Evolutionary conservation across 2,888 invertebrate genomes (phyloP).

Genomic region (Cinara cedri): DNA sequence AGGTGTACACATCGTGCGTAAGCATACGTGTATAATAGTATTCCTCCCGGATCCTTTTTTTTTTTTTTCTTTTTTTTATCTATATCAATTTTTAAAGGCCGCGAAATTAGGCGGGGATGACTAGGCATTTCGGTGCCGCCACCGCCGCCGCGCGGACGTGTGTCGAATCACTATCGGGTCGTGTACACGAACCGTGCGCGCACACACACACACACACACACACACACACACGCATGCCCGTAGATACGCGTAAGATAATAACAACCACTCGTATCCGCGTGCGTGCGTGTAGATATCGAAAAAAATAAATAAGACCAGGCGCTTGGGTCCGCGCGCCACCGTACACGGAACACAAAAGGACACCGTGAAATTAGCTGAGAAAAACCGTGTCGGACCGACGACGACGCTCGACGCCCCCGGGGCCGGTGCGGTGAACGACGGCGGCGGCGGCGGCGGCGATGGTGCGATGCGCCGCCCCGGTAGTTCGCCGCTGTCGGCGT

Average conservation of each 20-base stretch:
- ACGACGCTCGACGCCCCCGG: slow-evolving; percentile 7
- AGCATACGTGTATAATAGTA: no score
- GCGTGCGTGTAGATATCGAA: not conserved
- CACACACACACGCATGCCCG: no score
- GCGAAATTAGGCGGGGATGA: slow-evolving; percentile 54
- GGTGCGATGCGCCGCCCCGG: not conserved
- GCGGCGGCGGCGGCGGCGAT: not conserved
- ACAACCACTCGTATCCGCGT: not conserved
- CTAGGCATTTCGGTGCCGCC: slow-evolving; percentile 45
- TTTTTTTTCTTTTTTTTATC: not conserved
- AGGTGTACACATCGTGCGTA: no score
- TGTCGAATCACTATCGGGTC: slow-evolving; percentile 40
- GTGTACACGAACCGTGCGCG: not conserved
- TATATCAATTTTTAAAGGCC: slow-evolving; percentile 57
- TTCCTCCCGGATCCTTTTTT: slow-evolving; percentile 16
- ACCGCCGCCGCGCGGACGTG: slow-evolving; percentile 20
- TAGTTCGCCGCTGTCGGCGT: not conserved
- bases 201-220: not conserved
- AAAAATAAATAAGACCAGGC: slow-evolving; percentile 18
- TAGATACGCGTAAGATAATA: no score
- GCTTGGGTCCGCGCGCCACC: slow-evolving; percentile 2
- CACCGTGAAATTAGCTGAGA: slow-evolving; percentile 51
- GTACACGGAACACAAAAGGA: slow-evolving; percentile 21
- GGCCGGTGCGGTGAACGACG: not conserved
- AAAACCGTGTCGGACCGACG: slow-evolving; percentile 23